Evolutionary conservation across 2,113 vertebrate species (phyloP), one percentile per base, ranked within the genome.

Genomic region (Eubucco bourcierii): DNA sequence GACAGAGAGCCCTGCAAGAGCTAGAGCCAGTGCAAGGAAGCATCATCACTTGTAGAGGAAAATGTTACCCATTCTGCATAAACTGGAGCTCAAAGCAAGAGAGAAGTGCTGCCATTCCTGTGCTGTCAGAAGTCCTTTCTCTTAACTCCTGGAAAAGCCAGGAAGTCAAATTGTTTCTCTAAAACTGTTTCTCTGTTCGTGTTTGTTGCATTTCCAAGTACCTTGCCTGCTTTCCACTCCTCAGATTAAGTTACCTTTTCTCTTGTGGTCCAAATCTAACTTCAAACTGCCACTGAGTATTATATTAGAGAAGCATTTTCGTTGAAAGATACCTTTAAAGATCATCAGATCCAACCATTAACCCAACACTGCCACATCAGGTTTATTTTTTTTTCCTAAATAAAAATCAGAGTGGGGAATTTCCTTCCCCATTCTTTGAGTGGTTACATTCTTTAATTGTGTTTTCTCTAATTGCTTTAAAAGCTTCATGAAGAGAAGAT

Each of bases 1-100:
- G 87, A 39, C 44, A 8, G 0, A 0, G 0, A 6, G 46, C 72
- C 15, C 0, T 4, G 12, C 9, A 13, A 15, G 15, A 34, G 21
- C 37, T 20, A 15, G 6, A 41, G 55, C 29, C 60, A 21, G 13
- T 0, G 1, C 6, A 23, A 44, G 28, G 10, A 56, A 10, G n/a
- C 29, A 13, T 81, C 55, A 68, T 0, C 0, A 4, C 72, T 50
- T 55, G 10, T 67, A 24, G 31, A 64, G 31, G 37, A 73, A 24
- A 33, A 34, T 12, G 14, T 21, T 31, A 60, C 53, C 61, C 2
- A 1, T 33, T 11, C 24, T 73, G 25, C 17, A 21, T 17, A 91
- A 82, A 44, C 20, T n/a, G 39, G n/a, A 91, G 47, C 37, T 74
- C 16, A 23, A 83, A 87, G 65, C 14, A 66, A 71, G 47, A 53